Conservation (phyloP, 2,888 invertebrate species). For the Hyalella azteca region DNA sequence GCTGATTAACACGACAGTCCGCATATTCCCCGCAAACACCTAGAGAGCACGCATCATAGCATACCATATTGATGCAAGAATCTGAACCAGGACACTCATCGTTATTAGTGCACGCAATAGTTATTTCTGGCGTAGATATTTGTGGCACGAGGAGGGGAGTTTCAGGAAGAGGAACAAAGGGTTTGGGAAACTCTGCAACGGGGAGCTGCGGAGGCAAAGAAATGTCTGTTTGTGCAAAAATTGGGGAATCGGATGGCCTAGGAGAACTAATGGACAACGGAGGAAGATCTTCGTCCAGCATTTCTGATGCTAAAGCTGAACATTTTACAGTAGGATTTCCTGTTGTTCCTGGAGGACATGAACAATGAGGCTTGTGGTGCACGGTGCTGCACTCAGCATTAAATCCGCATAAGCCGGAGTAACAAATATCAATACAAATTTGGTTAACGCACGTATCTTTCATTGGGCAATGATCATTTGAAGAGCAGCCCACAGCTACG, state of each 20-base stretch:
- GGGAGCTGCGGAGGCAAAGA: conserved; percentile 27
- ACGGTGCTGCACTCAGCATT: conserved; percentile 48
- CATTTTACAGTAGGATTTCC: conserved; percentile 62
- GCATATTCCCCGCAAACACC: conserved; percentile 79
- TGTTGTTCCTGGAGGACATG: conserved; percentile 71
- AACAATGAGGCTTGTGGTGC: conserved; percentile 68
- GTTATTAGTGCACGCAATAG: conserved; percentile 74
- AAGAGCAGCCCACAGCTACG: conserved; percentile 60
- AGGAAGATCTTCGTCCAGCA: conserved; percentile 3
- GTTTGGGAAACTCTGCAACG: conserved; percentile 18
- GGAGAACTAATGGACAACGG: neutral
- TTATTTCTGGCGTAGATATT: conserved; percentile 18
- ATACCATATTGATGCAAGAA: conserved; percentile 76
- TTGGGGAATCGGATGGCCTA: neutral
- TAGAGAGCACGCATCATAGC: conserved; percentile 75
- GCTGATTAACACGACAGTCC: conserved; percentile 77
- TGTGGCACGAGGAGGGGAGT: conserved; percentile 31
- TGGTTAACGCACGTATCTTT: conserved; percentile 72
- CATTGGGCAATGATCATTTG: conserved; percentile 74
- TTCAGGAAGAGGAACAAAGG: conserved; percentile 10
- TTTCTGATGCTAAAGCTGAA: conserved; percentile 28
- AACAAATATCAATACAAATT: conserved; percentile 70
- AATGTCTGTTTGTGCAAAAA: neutral
- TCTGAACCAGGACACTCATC: conserved; percentile 74
- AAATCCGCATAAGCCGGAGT: conserved; percentile 47